Evolutionary conservation across 2,797 vertebrate genomes (phyloP).

Genomic region (Scolopax bukidnonensis): DNA sequence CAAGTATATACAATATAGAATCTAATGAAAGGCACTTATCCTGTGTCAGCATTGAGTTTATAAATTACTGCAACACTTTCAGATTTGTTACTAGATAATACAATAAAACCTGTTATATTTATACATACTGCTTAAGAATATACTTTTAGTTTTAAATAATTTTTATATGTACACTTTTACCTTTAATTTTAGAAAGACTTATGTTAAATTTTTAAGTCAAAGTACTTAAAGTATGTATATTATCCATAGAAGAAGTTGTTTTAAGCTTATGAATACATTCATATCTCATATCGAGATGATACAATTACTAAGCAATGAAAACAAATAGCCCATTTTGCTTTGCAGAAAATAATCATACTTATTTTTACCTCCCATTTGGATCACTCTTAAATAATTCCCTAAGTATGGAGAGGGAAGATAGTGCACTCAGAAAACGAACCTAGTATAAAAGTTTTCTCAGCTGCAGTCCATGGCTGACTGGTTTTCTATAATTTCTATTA

Average conservation of each 20-base stretch:
- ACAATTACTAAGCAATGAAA: conserved; percentile 71
- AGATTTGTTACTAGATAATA: conserved; percentile 88
- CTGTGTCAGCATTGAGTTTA: conserved; percentile 79
- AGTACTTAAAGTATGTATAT: conserved; percentile 86
- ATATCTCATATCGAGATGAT: conserved; percentile 81
- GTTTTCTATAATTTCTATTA: conserved; percentile 45
- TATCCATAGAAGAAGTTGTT: conserved; percentile 82
- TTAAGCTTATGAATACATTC: conserved; percentile 78
- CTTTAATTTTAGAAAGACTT: conserved; percentile 84
- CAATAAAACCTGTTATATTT: conserved; percentile 86
- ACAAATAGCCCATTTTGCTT: conserved; percentile 64
- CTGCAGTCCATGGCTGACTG: conserved; percentile 68
- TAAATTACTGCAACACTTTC: conserved; percentile 85
- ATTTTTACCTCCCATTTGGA: conserved; percentile 49
- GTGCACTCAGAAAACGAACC: conserved; percentile 8
- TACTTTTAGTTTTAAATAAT: conserved; percentile 86
- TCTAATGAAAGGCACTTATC: conserved; percentile 67
- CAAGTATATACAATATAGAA: conserved; percentile 80
- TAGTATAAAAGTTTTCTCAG: conserved; percentile 52
- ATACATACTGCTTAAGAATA: conserved; percentile 86
- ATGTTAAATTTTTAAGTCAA: conserved; percentile 78
- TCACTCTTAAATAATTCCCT: conserved; percentile 48
- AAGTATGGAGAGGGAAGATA: conserved; percentile 10
- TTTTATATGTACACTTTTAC: conserved; percentile 85
- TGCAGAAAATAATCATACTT: conserved; percentile 55